Evolutionary conservation across 1,140 invertebrate genomes (phyloP).

Genomic region (Rhagoletis zephyria): DNA sequence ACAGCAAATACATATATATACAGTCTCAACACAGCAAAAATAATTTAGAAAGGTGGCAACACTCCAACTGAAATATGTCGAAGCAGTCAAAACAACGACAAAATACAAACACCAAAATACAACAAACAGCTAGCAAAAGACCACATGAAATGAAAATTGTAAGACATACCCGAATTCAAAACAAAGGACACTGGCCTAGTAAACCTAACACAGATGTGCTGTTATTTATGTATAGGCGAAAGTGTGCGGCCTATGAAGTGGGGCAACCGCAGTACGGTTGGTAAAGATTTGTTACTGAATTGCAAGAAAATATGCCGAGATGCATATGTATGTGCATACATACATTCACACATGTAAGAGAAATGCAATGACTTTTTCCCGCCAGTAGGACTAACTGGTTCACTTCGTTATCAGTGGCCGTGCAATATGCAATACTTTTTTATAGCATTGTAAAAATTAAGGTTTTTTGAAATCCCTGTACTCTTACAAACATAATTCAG

Average conservation of each 20-base stretch:
- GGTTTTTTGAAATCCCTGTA: too few species aligned
- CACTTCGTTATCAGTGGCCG: too few species aligned
- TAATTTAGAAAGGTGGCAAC: constrained; percentile 16
- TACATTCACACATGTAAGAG: not conserved
- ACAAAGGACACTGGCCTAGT: constrained; percentile 27
- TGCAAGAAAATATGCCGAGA: not conserved
- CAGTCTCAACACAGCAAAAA: not conserved
- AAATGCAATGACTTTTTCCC: not conserved
- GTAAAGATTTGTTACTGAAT: constrained; percentile 9
- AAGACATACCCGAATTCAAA: not conserved
- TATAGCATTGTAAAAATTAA: too few species aligned
- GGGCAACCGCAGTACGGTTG: not conserved
- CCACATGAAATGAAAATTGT: not conserved
- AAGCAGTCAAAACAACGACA: constrained; percentile 4
- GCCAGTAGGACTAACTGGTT: not conserved
- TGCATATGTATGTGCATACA: not conserved
- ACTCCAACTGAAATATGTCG: not conserved
- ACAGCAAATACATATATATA: too few species aligned
- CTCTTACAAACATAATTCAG: too few species aligned
- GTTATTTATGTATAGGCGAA: not conserved
- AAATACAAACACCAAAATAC: not conserved
- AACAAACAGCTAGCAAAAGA: not conserved
- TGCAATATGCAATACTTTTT: too few species aligned
- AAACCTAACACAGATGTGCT: not conserved
- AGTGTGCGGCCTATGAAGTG: not conserved